A percentile compares a stretch with the other conserved stretches of the same genome.
Evolutionary conservation across 2,113 vertebrate genomes (phyloP).

Genomic region (Pantherophis guttatus): DNA sequence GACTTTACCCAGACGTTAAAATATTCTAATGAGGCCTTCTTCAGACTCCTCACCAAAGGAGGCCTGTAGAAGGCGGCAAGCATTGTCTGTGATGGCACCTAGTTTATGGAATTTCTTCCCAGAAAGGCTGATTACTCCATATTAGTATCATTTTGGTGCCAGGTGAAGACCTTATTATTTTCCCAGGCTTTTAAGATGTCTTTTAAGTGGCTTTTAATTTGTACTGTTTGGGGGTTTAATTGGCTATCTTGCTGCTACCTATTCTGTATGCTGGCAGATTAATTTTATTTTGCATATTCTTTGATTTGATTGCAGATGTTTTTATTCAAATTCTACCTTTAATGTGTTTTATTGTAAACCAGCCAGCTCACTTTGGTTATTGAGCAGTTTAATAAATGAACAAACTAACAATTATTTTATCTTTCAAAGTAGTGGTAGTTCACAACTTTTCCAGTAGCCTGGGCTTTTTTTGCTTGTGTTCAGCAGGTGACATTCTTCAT

Average conservation of each 20-base stretch:
- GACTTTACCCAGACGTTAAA: neutral
- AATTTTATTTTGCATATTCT: neutral
- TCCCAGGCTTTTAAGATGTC: neutral
- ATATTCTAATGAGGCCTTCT: neutral
- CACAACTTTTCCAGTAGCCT: neutral
- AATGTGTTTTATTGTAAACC: neutral
- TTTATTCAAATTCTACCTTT: neutral
- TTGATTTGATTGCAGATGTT: neutral
- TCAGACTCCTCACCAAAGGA: neutral
- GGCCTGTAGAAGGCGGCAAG: neutral
- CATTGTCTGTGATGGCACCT: neutral
- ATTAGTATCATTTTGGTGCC: neutral
- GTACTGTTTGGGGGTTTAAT: neutral
- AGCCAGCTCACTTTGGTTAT: neutral
- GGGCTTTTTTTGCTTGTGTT: neutral
- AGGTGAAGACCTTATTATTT: neutral
- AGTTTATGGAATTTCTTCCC: neutral
- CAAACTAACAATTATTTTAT: neutral
- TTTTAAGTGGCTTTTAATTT: neutral
- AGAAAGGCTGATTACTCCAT: neutral
- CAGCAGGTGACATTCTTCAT: neutral
- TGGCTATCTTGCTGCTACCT: neutral
- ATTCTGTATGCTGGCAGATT: neutral
- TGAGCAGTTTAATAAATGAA: neutral
- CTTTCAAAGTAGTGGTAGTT: neutral